A percentile compares a stretch with the other conserved stretches of the same genome.
These are phyloP conservation scores for Cancer borealis DNA, from an alignment of 2,888 invertebrate genomes.

Conservation along the genomic window DNA sequence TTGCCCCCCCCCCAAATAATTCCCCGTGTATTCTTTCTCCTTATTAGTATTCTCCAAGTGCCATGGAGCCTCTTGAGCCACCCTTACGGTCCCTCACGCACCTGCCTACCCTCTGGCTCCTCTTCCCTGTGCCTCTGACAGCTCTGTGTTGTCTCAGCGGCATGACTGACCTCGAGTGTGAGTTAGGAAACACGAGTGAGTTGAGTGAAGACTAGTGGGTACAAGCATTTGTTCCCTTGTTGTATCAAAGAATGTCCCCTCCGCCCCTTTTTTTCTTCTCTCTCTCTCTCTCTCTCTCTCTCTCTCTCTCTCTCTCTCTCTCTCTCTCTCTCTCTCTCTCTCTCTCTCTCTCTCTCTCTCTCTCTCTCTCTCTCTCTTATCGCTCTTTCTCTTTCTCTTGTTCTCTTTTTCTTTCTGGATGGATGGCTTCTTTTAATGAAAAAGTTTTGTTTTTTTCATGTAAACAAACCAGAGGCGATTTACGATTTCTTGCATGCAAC, in stretches of 20 bases:
- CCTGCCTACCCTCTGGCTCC: not conserved
- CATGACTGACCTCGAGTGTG: not conserved
- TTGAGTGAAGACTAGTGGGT: constrained; percentile 32
- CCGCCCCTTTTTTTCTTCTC: not conserved
- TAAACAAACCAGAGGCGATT: not conserved
- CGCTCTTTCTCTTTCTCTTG: not conserved
- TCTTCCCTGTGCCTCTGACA: not conserved
- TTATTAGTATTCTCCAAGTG: not conserved
- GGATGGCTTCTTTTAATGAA: not conserved
- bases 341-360: constrained; percentile 1
- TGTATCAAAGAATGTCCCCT: not conserved
- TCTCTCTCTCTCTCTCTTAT: not conserved
- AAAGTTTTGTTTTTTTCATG: not conserved
- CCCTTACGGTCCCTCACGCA: not conserved
- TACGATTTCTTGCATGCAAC: not conserved
- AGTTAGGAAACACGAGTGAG: not conserved
- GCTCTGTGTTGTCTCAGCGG: not conserved
- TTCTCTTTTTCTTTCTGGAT: not conserved
- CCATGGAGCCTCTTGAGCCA: not conserved
- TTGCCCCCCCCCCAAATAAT: not conserved
- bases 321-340: not conserved
- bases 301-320: not conserved
- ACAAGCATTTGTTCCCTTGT: not conserved
- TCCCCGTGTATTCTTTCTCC: not conserved
- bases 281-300: not conserved